phyloP scores from a whole-genome alignment of 2,113 vertebrate species.

The Archocentrus centrarchus region DNA sequence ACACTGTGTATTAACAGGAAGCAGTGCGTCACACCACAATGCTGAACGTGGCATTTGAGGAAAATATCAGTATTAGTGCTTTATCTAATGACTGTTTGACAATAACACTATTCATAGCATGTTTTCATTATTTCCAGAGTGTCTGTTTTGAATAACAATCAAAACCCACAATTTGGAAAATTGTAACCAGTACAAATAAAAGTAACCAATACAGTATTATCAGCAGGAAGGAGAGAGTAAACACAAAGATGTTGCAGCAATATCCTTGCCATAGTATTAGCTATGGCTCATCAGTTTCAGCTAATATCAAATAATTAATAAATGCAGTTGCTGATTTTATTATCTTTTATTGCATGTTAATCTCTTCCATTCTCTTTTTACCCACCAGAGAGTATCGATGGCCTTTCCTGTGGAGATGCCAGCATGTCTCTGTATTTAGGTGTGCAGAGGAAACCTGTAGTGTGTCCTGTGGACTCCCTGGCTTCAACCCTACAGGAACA shows the following conservation, averaged over 20 bases:
- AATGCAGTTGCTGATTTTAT: background rate
- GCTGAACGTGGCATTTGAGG: conserved; percentile 10
- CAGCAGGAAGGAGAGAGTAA: background rate
- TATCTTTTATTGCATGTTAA: background rate
- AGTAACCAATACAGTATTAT: background rate
- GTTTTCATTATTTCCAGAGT: background rate
- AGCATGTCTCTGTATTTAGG: conserved; percentile 84
- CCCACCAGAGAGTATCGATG: conserved; percentile 75
- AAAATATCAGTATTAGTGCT: conserved; percentile 19
- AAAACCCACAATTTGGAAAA: background rate
- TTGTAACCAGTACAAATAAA: background rate
- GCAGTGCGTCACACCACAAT: background rate
- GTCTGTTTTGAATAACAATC: background rate
- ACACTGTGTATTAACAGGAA: background rate
- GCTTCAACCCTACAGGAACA: conserved; percentile 83
- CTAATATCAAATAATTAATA: background rate
- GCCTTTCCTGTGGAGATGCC: conserved; percentile 78
- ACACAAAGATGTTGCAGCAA: background rate
- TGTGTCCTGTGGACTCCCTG: conserved; percentile 77
- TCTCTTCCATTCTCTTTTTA: background rate
- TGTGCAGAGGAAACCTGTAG: conserved; percentile 83
- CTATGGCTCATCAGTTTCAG: background rate
- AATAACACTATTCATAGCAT: background rate
- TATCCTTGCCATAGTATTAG: background rate
- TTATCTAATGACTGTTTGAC: conserved; percentile 22